Evolutionary conservation across 2,888 invertebrate genomes (phyloP), one percentile per base, ranked within the genome.

Genomic region (Bruchidius siliquastri): DNA sequence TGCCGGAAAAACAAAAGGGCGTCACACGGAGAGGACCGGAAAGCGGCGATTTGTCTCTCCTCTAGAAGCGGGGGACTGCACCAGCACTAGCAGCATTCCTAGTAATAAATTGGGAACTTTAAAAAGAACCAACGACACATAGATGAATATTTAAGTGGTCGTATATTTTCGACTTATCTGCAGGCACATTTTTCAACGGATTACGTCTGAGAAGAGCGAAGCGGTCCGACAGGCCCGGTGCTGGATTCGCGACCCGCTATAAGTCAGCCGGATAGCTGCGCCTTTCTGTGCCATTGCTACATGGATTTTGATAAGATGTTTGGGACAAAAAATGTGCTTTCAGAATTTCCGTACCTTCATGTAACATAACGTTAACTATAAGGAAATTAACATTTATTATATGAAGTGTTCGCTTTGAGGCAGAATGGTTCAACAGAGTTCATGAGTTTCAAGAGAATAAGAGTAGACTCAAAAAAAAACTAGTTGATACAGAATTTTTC

Each of bases 131-230:
- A 70, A 69, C 66, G 67, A 70, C 70, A 69, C 68, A 22, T 68
- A 68, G 75, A 74, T 73, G 74, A 75, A 75, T 75, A 73, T 74
- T 74, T 72, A 75, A 74, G 75, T 49, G 72, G 73, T 73, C 67
- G 71, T 76, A 76, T 76, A 74, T 76, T 73, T 67, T 72, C 72
- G 69, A 74, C 73, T 76, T 76, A 76, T 76, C 76, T 73, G 73
- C 68, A 71, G 67, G 70, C 73, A 69, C 72, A 72, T 74, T 73
- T 73, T 74, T 76, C 69, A 75, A 22, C 21, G 22, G 68, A 68
- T 68, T 68, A 68, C 22, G 49, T 49, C 49, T 49, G 49, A 49
- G 49, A 49, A 49, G 49, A 49, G 49, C 49, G 49, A 13, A 49
- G 18, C 49, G 18, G 49, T 49, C 49, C 26, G 26, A 26, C 26